Percentiles rank a stretch among this genome's conserved stretches.
Evolutionary conservation across 2,888 invertebrate genomes (phyloP).

Genomic region (Tetanocera ferruginea): DNA sequence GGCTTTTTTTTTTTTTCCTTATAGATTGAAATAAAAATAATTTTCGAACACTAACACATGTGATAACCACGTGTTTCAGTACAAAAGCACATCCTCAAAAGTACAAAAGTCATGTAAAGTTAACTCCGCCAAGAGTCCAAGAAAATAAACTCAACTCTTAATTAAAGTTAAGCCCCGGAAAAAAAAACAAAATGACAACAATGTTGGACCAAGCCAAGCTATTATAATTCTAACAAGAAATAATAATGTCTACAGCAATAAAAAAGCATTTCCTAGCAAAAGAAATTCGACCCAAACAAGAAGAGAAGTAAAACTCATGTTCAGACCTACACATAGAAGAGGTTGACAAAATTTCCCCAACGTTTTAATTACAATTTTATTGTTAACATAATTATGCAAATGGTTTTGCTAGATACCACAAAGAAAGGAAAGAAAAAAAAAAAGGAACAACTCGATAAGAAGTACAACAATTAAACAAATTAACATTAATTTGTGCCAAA

Average conservation of each 20-base stretch:
- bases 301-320: not conserved
- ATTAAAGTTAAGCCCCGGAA: conserved; percentile 64
- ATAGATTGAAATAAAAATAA: too few relatives aligned
- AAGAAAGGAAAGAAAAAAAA: too few relatives aligned
- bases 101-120: too few relatives aligned
- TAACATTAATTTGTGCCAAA: not conserved
- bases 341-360: conserved; percentile 5
- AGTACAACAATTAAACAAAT: conserved; percentile 17
- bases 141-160: conserved; percentile 58
- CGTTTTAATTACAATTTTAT: conserved; percentile 56
- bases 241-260: conserved; percentile 6
- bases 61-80: too few relatives aligned
- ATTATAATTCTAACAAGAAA: conserved; percentile 51
- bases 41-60: too few relatives aligned
- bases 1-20: too few relatives aligned
- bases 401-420: conserved; percentile 37
- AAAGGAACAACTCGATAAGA: not conserved
- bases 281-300: not conserved
- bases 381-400: conserved; percentile 67
- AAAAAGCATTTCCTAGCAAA: not conserved
- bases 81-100: too few relatives aligned
- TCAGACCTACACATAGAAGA: not conserved
- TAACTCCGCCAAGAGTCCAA: not conserved
- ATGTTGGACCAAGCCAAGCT: conserved; percentile 58
- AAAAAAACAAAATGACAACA: too few relatives aligned